These are phyloP conservation scores for Neoscelio sp. DNA, from an alignment of 2,888 invertebrate genomes.

Conservation along the genomic window DNA sequence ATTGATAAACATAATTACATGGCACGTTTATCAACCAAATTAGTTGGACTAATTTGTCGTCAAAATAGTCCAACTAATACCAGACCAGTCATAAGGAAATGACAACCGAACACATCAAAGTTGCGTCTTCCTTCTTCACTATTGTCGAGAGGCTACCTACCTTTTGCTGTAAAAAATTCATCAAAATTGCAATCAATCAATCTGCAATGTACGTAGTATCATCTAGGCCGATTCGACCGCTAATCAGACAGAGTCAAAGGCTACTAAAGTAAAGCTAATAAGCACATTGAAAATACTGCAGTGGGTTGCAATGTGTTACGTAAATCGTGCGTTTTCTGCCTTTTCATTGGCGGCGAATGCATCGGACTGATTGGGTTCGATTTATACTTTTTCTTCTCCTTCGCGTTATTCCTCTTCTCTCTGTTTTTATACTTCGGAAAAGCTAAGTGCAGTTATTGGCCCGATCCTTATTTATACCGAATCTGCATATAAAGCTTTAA, in stretches of 20 bases:
- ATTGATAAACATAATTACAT: too few species aligned
- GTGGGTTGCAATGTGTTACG: slow-evolving; percentile 13
- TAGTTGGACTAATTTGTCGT: too few species aligned
- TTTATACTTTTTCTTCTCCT: slow-evolving; percentile 14
- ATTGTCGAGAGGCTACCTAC: too few species aligned
- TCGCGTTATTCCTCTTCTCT: not conserved
- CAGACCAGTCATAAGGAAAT: too few species aligned
- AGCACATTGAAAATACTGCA: slow-evolving; percentile 33
- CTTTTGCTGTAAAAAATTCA: too few species aligned
- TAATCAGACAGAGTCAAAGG: slow-evolving; percentile 28
- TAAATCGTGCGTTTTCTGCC: slow-evolving; percentile 30
- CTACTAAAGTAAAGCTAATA: slow-evolving; percentile 13
- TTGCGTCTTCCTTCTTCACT: too few species aligned
- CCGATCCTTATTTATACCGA: slow-evolving; percentile 58
- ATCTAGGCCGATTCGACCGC: too few species aligned
- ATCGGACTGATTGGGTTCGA: slow-evolving; percentile 37
- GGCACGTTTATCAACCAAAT: too few species aligned
- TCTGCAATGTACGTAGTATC: too few species aligned
- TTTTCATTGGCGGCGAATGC: slow-evolving; percentile 31
- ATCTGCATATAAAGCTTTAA: slow-evolving; percentile 59
- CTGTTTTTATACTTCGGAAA: slow-evolving; percentile 27
- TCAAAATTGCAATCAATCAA: too few species aligned
- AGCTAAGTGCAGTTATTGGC: slow-evolving; percentile 35
- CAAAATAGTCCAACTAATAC: too few species aligned
- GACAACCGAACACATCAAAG: too few species aligned